Evolutionary conservation across 2,797 vertebrate species (phyloP).

Genomic region (Columba guinea): DNA sequence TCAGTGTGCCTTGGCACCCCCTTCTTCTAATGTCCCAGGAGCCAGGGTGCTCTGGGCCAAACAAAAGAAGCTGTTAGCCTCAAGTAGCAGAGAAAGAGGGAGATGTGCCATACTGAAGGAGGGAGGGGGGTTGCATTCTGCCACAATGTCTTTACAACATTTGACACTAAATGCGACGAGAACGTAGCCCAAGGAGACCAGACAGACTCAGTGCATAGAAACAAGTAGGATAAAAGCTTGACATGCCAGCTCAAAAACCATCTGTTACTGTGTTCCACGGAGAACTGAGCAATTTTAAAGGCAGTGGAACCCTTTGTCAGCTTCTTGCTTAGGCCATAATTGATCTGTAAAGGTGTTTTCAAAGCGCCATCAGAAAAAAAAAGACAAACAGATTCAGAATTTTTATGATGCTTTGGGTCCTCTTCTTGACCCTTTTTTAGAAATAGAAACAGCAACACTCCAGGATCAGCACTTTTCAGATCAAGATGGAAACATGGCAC

Average conservation of each 20-base stretch:
- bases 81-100: no score
- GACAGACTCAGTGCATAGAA: neutral
- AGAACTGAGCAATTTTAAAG: neutral
- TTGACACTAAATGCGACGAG: neutral
- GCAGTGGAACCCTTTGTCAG: neutral
- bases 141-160: neutral
- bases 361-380: neutral
- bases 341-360: constrained; percentile 10
- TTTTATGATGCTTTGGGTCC: neutral
- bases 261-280: neutral
- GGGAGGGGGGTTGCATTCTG: no score
- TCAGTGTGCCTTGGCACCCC: no score
- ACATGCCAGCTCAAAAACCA: neutral
- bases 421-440: neutral
- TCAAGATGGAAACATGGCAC: neutral
- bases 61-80: no score
- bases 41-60: no score
- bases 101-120: no score
- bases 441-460: neutral
- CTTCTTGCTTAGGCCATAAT: neutral
- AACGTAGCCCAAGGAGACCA: neutral
- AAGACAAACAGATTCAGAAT: neutral
- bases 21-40: no score
- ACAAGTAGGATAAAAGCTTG: neutral
- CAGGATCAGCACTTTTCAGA: neutral